Evolutionary conservation across 2,113 vertebrate species (phyloP).

Genomic region (Cynopterus brachyotis): DNA sequence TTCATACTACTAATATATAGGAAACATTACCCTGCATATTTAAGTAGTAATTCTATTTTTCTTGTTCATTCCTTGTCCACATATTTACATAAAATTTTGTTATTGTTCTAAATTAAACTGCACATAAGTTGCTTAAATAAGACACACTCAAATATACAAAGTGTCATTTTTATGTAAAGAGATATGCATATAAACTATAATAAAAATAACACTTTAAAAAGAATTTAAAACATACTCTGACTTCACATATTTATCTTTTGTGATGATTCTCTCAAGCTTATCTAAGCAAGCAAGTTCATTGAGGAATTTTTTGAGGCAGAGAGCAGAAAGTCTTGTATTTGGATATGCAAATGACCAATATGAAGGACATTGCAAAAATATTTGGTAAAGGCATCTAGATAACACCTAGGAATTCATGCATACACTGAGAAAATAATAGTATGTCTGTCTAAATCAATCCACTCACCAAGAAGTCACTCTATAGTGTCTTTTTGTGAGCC

Average conservation of each 20-base stretch:
- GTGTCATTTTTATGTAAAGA: constrained; percentile 43
- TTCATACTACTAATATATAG: not conserved
- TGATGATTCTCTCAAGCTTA: not conserved
- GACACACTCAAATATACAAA: constrained; percentile 38
- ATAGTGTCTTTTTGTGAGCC: not conserved
- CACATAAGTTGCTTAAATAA: constrained; percentile 40
- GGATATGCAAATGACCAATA: not conserved
- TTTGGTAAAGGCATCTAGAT: constrained; percentile 46
- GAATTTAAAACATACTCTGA: constrained; percentile 31
- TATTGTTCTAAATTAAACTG: constrained; percentile 39
- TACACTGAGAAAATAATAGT: not conserved
- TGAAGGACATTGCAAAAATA: not conserved
- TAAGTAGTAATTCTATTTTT: not conserved
- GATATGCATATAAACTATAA: constrained; percentile 6
- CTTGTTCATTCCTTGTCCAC: not conserved
- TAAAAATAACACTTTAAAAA: constrained; percentile 14
- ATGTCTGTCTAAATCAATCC: not conserved
- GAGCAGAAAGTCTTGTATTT: not conserved
- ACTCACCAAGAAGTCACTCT: not conserved
- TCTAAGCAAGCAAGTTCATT: constrained; percentile 18
- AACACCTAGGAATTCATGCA: not conserved
- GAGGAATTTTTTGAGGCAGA: constrained; percentile 26
- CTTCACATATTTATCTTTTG: constrained; percentile 2
- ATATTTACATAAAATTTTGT: not conserved
- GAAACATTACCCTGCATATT: not conserved